These are phyloP conservation scores for Neuroscelio doddi DNA, from an alignment of 2,888 invertebrate genomes.

Conservation along the genomic window DNA sequence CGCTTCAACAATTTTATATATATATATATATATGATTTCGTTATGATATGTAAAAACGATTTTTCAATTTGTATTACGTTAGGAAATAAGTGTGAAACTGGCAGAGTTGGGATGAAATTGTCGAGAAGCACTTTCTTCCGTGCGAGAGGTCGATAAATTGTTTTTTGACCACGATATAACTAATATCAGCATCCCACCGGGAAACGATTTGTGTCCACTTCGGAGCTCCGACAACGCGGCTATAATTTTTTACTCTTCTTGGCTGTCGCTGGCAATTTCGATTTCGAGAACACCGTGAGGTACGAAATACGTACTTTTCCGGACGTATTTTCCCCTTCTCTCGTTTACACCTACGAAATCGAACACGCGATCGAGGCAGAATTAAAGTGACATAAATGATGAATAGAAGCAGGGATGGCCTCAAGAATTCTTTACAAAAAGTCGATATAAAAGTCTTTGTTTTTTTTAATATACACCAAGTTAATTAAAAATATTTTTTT, in stretches of 20 bases:
- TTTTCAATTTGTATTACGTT: too few species aligned
- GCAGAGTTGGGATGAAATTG: slow-evolving; percentile 20
- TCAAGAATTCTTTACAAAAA: too few species aligned
- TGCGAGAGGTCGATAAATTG: slow-evolving; percentile 30
- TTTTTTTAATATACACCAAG: too few species aligned
- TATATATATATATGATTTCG: too few species aligned
- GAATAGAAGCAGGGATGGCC: too few species aligned
- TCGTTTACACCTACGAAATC: slow-evolving; percentile 8
- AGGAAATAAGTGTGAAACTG: slow-evolving; percentile 1
- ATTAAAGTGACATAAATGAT: slow-evolving; percentile 18
- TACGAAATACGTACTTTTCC: slow-evolving; percentile 25
- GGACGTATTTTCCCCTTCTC: slow-evolving; percentile 16
- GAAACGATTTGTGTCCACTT: slow-evolving; percentile 35
- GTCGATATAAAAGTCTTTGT: too few species aligned
- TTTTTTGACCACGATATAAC: slow-evolving; percentile 23
- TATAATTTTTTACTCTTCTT: slow-evolving; percentile 33
- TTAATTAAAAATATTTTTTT: too few species aligned
- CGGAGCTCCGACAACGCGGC: slow-evolving; percentile 18
- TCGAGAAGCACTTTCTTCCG: slow-evolving; percentile 22
- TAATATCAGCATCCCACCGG: slow-evolving; percentile 33
- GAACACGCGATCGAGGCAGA: slow-evolving; percentile 25
- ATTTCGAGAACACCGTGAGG: slow-evolving; percentile 25
- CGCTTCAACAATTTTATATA: too few species aligned
- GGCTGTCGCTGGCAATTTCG: neutral
- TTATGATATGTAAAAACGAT: too few species aligned